Evolutionary conservation across 2,888 invertebrate species (phyloP).

Genomic region (Troglohyphantes excavatus): DNA sequence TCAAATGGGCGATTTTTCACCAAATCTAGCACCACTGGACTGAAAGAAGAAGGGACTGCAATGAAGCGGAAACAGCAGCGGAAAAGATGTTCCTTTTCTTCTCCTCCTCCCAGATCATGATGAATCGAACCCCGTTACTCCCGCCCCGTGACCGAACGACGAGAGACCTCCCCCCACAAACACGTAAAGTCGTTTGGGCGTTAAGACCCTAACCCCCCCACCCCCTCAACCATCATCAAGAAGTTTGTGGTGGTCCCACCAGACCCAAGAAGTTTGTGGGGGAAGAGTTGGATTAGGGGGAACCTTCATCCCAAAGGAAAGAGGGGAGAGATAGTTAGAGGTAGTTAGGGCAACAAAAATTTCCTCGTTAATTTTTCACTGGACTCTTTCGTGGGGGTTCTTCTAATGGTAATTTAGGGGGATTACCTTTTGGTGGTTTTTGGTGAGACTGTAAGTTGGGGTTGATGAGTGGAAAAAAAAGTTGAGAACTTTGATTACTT

Average conservation of each 20-base stretch:
- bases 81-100: background rate
- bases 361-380: background rate
- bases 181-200: slow-evolving; percentile 31
- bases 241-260: background rate
- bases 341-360: background rate
- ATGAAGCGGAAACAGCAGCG: background rate
- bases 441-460: too few relatives aligned
- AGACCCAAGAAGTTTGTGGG: background rate
- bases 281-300: slow-evolving; percentile 4
- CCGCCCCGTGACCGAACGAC: background rate
- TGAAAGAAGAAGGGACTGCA: background rate
- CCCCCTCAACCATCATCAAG: slow-evolving; percentile 23
- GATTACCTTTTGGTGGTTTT: background rate
- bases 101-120: slow-evolving; percentile 5
- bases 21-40: too few relatives aligned
- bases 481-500: too few relatives aligned
- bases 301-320: background rate
- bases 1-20: too few relatives aligned
- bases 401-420: background rate
- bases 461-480: too few relatives aligned
- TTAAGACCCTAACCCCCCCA: background rate
- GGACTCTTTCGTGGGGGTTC: background rate
- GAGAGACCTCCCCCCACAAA: background rate
- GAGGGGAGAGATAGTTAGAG: background rate
- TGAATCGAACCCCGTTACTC: slow-evolving; percentile 7